Percentiles rank a stretch among this genome's conserved stretches.
phyloP scores from a whole-genome alignment of 2,113 vertebrate species.

The Strix uralensis region DNA sequence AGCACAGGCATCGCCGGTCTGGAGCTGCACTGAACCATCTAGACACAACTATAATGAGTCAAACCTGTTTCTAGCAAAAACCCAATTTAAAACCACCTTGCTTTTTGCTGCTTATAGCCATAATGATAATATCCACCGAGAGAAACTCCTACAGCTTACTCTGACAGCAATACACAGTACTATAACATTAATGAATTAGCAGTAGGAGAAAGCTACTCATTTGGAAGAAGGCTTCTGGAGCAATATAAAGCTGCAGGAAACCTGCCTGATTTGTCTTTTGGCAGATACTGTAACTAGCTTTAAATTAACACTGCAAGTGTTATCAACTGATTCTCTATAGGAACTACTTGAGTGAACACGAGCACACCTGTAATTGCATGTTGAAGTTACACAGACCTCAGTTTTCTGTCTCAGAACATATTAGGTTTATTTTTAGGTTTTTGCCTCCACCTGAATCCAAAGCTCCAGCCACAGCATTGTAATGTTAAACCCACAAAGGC shows the following conservation, averaged over 20 bases:
- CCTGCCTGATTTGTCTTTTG: neutral
- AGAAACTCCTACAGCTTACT: neutral
- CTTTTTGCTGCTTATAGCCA: neutral
- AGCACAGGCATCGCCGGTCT: fast-evolving
- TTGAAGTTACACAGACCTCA: neutral
- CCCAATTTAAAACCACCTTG: neutral
- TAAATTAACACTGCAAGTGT: conserved; percentile 7
- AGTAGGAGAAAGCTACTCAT: neutral
- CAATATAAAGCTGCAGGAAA: neutral
- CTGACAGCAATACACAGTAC: neutral
- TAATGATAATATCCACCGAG: neutral
- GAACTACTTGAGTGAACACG: neutral
- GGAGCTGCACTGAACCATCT: neutral
- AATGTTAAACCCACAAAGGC: neutral
- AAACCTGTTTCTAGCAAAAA: neutral
- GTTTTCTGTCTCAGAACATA: neutral
- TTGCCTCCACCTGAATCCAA: neutral
- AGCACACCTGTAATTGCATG: neutral
- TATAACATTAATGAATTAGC: conserved; percentile 4
- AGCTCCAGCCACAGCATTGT: neutral
- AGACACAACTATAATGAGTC: fast-evolving
- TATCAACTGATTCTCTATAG: neutral
- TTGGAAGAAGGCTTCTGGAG: conserved; percentile 26
- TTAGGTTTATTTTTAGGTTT: conserved; percentile 39
- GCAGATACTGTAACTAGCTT: neutral